Evolutionary conservation across 1,140 invertebrate species (phyloP).

Genomic region (Drosophila parabipectinata): DNA sequence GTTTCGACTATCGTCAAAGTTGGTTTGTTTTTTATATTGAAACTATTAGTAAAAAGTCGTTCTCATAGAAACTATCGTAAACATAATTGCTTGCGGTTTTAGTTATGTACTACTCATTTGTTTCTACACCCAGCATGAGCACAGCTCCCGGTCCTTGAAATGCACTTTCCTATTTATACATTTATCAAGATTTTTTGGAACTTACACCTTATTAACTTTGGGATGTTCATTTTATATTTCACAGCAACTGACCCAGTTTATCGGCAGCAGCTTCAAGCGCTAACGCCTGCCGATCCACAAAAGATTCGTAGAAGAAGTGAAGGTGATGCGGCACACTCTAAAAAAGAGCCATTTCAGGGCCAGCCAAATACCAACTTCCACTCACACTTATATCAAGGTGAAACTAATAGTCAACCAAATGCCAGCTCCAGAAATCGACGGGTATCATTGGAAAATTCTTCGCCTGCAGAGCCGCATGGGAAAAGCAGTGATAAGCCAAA

Average conservation of each 20-base stretch:
- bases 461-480: conserved; percentile 15
- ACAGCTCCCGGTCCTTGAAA: neutral
- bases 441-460: conserved; percentile 71
- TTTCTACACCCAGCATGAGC: conserved; percentile 48
- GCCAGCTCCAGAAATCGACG: conserved; percentile 51
- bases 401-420: conserved; percentile 22
- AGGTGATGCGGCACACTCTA: conserved; percentile 71
- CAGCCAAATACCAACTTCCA: conserved; percentile 20
- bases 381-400: conserved; percentile 8
- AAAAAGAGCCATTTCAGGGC: conserved; percentile 47
- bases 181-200: neutral
- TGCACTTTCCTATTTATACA: neutral
- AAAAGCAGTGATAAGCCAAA: conserved; percentile 41
- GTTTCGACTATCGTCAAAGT: no score
- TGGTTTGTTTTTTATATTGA: no score
- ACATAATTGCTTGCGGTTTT: neutral
- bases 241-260: conserved; percentile 51
- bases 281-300: conserved; percentile 65
- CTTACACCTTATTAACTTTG: neutral
- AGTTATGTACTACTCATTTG: neutral
- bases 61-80: no score
- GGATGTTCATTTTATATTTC: neutral
- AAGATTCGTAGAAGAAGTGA: conserved; percentile 78
- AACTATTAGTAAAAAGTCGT: no score
- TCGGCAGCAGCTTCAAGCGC: conserved; percentile 58